A percentile compares a stretch with the other conserved stretches of the same genome.
phyloP scores from a whole-genome alignment of 2,113 vertebrate genomes.

The Notiomystis cincta region DNA sequence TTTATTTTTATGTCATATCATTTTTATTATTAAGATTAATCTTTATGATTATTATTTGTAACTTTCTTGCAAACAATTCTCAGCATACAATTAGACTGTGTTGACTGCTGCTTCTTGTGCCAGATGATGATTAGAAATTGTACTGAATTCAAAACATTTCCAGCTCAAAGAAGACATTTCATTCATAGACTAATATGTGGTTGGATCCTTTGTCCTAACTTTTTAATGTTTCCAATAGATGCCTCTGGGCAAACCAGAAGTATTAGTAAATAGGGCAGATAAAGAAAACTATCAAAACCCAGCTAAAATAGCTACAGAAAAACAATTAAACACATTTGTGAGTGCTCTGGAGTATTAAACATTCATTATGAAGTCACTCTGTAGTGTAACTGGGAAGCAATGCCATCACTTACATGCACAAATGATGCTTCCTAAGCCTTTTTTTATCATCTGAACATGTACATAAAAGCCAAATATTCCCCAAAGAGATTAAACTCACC shows the following conservation, averaged over 20 bases:
- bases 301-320: not conserved
- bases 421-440: conserved; percentile 1
- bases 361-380: conserved; percentile 17
- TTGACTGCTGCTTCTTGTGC: conserved; percentile 9
- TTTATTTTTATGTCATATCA: conserved; percentile 20
- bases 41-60: conserved; percentile 2
- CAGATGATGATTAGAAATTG: conserved; percentile 2
- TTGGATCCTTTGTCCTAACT: not conserved
- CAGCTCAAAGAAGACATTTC: not conserved
- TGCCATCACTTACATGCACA: not conserved
- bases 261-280: conserved; percentile 28
- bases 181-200: not conserved
- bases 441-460: conserved; percentile 1
- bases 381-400: not conserved
- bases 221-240: conserved; percentile 6
- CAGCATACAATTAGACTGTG: not conserved
- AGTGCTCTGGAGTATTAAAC: conserved; percentile 22
- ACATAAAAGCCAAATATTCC: conserved; percentile 27
- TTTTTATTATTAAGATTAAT: conserved; percentile 5
- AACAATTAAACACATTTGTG: conserved; percentile 9
- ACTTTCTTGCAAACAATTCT: conserved; percentile 6
- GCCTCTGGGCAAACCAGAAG: conserved; percentile 4
- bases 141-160: not conserved
- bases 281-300: conserved; percentile 38
- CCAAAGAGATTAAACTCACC: conserved; percentile 5